Base-by-base conservation (phyloP, 2,888 invertebrate genomes). In the Caenorhabditis sp. region DNA sequence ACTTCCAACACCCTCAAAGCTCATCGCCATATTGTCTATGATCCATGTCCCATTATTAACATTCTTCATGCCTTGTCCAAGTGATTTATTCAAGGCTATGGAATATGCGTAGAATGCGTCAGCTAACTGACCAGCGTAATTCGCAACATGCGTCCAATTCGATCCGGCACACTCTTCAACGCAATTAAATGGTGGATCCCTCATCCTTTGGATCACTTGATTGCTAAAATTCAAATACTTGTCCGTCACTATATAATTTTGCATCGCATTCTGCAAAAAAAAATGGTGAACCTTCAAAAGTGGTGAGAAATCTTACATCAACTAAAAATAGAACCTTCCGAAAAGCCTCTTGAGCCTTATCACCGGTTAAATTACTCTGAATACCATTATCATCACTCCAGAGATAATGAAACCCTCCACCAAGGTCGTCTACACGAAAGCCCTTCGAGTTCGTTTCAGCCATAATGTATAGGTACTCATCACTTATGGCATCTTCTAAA, bases 111-210 rank as follows among this genome's bases (percentile, higher is more conserved):
- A 68, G 12, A 78, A 66, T 26, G 78, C 73, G 20, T 78, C 76
- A 23, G 70, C 63, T 5, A 76, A 60, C 58, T 78, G 76, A 7
- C 63, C 66, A 2, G 76, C 66, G 49, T 70, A 78, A 21, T 59
- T 68, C 26, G 70, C 17, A 56, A 61, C 72, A 57, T 61, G 52
- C 1, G 62, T 63, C 38, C 65, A 65, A 38, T 59, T n/a, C 2
- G 49, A 43, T 10, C 43, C 63, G 2, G 65, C 65, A 58, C 74
- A 74, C 26, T 74, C 74, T 1, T 59, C 67, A 4, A 71, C 70
- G 58, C 82, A 84, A 59, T 76, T 75, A 59, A 82, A 84, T 20
- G 84, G 84, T 12, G 78, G 70, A 10, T 74, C 67, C 21, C 69
- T 75, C 75, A 80, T 82, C 49, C 79, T 62, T 10, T 62, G 36